Conservation (phyloP, 2,797 vertebrate species). For the Etheostoma nigrum region DNA sequence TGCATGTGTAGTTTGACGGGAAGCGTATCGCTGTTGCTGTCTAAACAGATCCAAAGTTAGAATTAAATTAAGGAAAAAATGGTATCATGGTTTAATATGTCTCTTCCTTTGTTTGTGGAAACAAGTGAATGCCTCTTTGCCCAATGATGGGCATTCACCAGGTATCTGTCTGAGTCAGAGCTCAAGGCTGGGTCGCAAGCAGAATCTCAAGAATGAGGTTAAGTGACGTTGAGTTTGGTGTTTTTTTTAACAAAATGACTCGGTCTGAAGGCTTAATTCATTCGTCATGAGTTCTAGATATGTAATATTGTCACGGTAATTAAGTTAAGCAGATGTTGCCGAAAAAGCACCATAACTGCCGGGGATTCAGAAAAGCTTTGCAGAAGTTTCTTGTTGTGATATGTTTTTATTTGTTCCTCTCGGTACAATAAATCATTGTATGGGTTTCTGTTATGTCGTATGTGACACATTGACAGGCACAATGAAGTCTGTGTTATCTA, state of each 20-base stretch:
- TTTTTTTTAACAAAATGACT: background rate
- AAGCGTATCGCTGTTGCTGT: background rate
- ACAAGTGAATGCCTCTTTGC: conserved; percentile 9
- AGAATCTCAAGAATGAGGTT: conserved; percentile 35
- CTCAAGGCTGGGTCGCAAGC: conserved; percentile 20
- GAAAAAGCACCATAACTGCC: background rate
- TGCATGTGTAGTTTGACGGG: background rate
- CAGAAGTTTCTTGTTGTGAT: background rate
- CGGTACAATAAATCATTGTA: background rate
- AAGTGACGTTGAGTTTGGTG: background rate
- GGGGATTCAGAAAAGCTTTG: background rate
- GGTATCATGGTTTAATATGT: background rate
- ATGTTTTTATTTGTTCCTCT: background rate
- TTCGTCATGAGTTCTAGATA: conserved; percentile 8
- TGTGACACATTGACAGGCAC: background rate
- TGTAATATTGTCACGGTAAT: background rate
- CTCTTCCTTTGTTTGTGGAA: conserved; percentile 15
- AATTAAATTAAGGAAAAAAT: background rate
- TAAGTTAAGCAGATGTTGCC: background rate
- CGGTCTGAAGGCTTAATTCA: background rate
- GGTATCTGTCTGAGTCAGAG: conserved; percentile 27
- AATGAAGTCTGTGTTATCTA: background rate
- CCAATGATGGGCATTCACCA: conserved; percentile 16
- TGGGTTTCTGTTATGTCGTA: background rate
- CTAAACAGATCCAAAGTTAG: background rate